phyloP scores from a whole-genome alignment of 2,797 vertebrate genomes.

The Gallinago nigripennis region DNA sequence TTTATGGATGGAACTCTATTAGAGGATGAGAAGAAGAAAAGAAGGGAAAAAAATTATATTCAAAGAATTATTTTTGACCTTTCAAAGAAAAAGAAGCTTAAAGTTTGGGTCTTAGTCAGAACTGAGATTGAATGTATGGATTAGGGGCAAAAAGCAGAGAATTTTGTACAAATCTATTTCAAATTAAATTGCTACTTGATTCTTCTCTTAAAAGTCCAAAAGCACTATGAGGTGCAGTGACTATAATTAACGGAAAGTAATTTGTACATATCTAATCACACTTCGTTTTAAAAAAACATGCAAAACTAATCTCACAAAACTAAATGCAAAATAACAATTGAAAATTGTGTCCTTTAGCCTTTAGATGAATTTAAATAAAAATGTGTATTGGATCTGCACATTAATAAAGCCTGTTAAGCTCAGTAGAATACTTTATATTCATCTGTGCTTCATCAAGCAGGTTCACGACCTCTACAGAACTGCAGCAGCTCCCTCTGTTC shows the following conservation, averaged over 20 bases:
- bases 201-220: conserved; percentile 35
- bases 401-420: conserved; percentile 77
- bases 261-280: conserved; percentile 65
- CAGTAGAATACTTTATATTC: conserved; percentile 76
- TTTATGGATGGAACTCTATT: not conserved
- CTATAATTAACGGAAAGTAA: conserved; percentile 70
- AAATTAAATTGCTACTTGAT: conserved; percentile 65
- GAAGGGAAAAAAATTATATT: not conserved
- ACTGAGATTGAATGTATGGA: not conserved
- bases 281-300: conserved; percentile 49
- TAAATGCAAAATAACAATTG: conserved; percentile 77
- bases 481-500: conserved; percentile 73
- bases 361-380: conserved; percentile 78
- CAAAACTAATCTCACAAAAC: conserved; percentile 72
- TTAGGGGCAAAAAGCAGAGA: not conserved
- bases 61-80: not conserved
- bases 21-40: not conserved
- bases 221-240: conserved; percentile 27
- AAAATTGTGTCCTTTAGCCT: conserved; percentile 75
- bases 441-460: conserved; percentile 78
- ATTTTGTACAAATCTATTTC: conserved; percentile 35
- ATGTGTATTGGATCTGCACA: conserved; percentile 65
- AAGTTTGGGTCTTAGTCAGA: not conserved
- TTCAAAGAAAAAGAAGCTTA: not conserved
- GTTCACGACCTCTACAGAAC: conserved; percentile 75